phyloP scores from a whole-genome alignment of 2,113 vertebrate species.

The Rhinichthys klamathensis region DNA sequence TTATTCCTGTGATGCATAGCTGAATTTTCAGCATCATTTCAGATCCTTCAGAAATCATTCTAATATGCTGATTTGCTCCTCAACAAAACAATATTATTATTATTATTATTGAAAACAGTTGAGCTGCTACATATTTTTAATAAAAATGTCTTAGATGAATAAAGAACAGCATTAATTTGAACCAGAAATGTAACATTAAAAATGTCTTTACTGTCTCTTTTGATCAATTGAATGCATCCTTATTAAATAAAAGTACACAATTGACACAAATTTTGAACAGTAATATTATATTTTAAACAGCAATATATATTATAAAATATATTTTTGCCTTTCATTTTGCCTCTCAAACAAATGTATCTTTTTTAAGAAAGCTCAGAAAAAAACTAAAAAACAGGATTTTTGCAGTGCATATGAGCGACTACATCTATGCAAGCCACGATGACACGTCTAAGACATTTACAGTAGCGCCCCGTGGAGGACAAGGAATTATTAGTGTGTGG shows the following conservation, averaged over 20 bases:
- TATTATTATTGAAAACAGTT: neutral
- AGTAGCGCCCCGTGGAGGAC: constrained; percentile 24
- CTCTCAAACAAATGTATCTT: neutral
- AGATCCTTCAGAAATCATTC: neutral
- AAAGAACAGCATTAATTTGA: neutral
- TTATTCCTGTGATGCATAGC: no score
- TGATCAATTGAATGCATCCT: neutral
- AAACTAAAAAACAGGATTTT: neutral
- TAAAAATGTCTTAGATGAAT: neutral
- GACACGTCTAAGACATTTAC: constrained; percentile 28
- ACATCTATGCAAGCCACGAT: constrained; percentile 32
- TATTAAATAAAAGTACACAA: neutral
- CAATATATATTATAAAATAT: no score
- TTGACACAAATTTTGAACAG: no score
- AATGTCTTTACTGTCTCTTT: neutral
- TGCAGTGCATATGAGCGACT: constrained; percentile 6
- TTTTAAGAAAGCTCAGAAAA: neutral
- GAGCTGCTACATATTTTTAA: neutral
- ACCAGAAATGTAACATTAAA: no score
- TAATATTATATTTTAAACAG: no score
- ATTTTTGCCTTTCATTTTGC: no score
- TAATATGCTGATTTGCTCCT: neutral
- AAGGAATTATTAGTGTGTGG: constrained; percentile 31
- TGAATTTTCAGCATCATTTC: neutral
- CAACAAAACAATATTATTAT: neutral